phyloP scores from a whole-genome alignment of 2,113 vertebrate species.

The Microtus oregoni region DNA sequence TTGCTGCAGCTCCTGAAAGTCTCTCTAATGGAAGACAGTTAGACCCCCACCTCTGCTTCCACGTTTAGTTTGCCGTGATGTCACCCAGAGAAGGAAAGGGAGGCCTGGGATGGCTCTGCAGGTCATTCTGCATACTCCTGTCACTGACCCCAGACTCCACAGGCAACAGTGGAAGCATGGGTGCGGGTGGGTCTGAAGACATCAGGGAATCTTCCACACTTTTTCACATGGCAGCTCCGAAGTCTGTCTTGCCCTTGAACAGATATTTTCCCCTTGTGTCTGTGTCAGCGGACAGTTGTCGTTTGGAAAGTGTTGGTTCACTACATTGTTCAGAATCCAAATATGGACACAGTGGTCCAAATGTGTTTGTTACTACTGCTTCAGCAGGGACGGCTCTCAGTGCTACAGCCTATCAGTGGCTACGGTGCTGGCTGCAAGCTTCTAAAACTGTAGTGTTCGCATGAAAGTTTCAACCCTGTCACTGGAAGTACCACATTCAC shows the following conservation, averaged over 20 bases:
- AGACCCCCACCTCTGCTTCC: background rate
- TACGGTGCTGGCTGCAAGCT: background rate
- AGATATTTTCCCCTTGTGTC: background rate
- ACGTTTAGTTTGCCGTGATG: background rate
- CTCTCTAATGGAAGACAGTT: background rate
- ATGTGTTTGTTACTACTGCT: background rate
- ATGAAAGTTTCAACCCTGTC: conserved; percentile 8
- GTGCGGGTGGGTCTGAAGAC: background rate
- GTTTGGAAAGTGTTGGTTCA: conserved; percentile 36
- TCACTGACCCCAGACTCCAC: background rate
- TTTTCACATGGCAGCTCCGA: background rate
- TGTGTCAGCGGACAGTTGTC: background rate
- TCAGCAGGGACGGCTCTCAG: conserved; percentile 4
- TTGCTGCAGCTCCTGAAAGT: conserved; percentile 12
- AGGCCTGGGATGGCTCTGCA: background rate
- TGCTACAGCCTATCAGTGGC: background rate
- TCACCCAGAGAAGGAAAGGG: conserved; percentile 6
- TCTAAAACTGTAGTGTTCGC: conserved; percentile 45
- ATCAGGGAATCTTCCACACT: background rate
- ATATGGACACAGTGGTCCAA: conserved; percentile 35
- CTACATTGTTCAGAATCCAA: background rate
- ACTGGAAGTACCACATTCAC: background rate
- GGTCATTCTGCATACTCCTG: background rate
- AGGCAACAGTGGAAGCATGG: conserved; percentile 1
- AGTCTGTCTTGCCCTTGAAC: background rate